Conservation (phyloP, 2,888 invertebrate species). For the Dynastes hyllus region DNA sequence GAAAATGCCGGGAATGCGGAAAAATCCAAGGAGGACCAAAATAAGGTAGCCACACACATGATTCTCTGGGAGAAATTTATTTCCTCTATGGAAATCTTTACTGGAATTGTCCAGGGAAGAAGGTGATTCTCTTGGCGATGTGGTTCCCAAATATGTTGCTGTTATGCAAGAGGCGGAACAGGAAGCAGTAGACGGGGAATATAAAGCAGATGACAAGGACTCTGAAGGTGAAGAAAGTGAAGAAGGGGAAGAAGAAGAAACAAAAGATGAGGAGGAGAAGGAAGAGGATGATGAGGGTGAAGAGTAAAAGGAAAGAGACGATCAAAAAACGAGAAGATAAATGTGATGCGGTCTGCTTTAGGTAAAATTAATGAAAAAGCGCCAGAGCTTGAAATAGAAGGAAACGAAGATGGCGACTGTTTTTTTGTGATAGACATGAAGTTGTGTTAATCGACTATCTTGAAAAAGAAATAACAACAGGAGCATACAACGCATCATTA, state of each 20-base stretch:
- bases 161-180: conserved; percentile 66
- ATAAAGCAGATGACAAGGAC: conserved; percentile 65
- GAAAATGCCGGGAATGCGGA: conserved; percentile 56
- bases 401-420: too few relatives aligned
- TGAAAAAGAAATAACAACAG: too few relatives aligned
- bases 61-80: conserved; percentile 92
- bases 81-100: conserved; percentile 86
- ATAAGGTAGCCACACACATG: conserved; percentile 85
- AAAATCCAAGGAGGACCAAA: conserved; percentile 68
- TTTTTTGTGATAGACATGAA: too few relatives aligned
- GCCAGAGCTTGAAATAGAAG: conserved; percentile 37
- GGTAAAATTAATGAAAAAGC: conserved; percentile 53
- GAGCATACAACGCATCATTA: too few relatives aligned
- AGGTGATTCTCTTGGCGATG: conserved; percentile 87
- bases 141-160: conserved; percentile 73
- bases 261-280: conserved; percentile 54
- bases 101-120: conserved; percentile 90
- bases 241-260: conserved; percentile 51
- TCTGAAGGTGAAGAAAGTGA: conserved; percentile 57
- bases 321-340: conserved; percentile 59
- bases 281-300: conserved; percentile 61
- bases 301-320: conserved; percentile 56
- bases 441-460: too few relatives aligned
- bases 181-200: conserved; percentile 73
- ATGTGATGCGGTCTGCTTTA: conserved; percentile 54